Evolutionary conservation across 2,888 invertebrate species (phyloP), one percentile per base, ranked within the genome.

Genomic region (Subacronicta megacephala): DNA sequence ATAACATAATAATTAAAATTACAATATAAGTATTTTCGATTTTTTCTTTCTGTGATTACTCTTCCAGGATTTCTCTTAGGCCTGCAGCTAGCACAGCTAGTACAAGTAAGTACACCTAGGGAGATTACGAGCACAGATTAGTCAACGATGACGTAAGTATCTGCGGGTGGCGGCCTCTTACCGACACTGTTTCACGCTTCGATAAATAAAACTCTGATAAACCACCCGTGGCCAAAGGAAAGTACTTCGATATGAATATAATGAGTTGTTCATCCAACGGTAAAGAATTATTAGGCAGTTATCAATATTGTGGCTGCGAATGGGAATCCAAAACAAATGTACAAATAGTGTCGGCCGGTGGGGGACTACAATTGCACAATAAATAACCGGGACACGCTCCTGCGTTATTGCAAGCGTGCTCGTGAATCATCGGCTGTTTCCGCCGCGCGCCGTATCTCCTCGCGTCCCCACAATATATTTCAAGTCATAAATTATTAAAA

Each of bases 361-460:
- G 72, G 77, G 63, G 72, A 68, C 62, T 51, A 72, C 62, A 61
- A 72, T 72, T 58, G 70, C 64, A 37, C 59, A 47, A 64, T 79
- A 77, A 75, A 77, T 74, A 72, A 74, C 57, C 61, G 62, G 63
- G 61, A 40, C 49, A 40, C 49, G 40, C 49, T 49, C 40, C 40
- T 40, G 20, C 29, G 38, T 38, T 16, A 37, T 56, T 60, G 65
- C 51, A 54, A 53, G 55, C 33, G 46, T 58, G 46, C 60, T 65
- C 75, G 74, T 77, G 73, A 69, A 75, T 78, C 78, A 75, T 74
- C 67, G 62, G 64, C 47, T 37, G 60, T 59, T 66, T 73, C 49
- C 49, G 49, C 31, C 17, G 40, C 33, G n/a, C 31, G 12, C 31
- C 31, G n/a, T 31, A 31, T n/a, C n/a, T 31, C 31, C 37, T 10